Evolutionary conservation across 2,113 vertebrate genomes (phyloP).

Genomic region (Antigone vipio): DNA sequence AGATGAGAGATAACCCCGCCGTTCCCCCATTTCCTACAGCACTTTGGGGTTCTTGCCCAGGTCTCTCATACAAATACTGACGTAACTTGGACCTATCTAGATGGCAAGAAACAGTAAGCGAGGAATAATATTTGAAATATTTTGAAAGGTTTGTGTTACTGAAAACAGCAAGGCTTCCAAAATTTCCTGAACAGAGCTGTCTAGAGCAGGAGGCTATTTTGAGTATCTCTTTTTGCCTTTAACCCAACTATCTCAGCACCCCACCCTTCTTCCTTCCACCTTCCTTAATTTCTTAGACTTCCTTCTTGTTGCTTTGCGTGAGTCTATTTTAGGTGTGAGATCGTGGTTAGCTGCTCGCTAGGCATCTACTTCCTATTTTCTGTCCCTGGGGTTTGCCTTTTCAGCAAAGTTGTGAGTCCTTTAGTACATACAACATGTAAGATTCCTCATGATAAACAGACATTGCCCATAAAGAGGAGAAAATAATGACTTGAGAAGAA

Average conservation of each 20-base stretch:
- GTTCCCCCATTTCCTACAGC: background rate
- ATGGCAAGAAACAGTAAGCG: background rate
- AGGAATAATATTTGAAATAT: background rate
- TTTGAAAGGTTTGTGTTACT: background rate
- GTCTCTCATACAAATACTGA: background rate
- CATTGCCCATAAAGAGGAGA: background rate
- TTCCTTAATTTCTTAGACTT: constrained; percentile 66
- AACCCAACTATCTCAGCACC: constrained; percentile 50
- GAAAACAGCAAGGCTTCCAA: background rate
- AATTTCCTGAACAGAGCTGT: constrained; percentile 53
- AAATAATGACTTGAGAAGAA: background rate
- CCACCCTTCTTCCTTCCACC: constrained; percentile 66
- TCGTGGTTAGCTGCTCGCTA: background rate
- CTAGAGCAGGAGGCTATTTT: constrained; percentile 19
- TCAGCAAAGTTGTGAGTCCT: background rate
- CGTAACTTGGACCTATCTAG: background rate
- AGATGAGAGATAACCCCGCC: background rate
- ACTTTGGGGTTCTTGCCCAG: background rate
- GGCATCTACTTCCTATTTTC: constrained; percentile 48
- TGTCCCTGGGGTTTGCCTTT: background rate
- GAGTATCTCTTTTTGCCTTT: constrained; percentile 3
- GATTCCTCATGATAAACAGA: background rate
- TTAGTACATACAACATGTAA: background rate
- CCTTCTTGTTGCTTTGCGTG: constrained; percentile 31
- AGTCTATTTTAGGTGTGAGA: constrained; percentile 28